Base-by-base conservation (phyloP, 2,888 invertebrate genomes). In the Sminthurinus aureus region DNA sequence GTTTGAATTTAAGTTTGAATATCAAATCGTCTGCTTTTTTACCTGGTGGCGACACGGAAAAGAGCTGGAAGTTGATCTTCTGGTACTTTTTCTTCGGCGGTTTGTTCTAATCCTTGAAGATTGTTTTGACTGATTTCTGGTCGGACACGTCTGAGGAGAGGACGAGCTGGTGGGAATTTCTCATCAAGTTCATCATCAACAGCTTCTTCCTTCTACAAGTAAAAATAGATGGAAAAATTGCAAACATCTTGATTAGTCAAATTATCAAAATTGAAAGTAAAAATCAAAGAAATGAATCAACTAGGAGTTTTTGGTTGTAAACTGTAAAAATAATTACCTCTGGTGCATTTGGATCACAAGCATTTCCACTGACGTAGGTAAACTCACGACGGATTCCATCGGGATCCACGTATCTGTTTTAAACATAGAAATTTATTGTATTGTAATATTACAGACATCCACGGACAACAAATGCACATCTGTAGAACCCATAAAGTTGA, bases 381-480 rank as follows among this genome's bases (percentile, higher is more conserved):
- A 96, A 96, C 90, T 96, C 96, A 87, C 96, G 91, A 89, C 95
- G 95, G 91, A 95, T 95, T 88, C 96, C 96, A 88, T 95, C 95
- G 0, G 96, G 96, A 91, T 96, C 96, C 15, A 96, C 92, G 91
- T 96, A 96, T 64, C 88, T 88, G 75, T 52, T 58, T 18, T 9
- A 18, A 58, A 58, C 58, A 13, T 58, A 13, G 9, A 13, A 18
- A 58, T 6, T 18, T 6, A 58, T 52, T 52, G 58, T 58, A 6
- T 58, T 58, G 2, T 15, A 58, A 18, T 58, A n/a, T n/a, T n/a
- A n/a, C n/a, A n/a, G n/a, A n/a, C n/a, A n/a, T n/a, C n/a, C n/a
- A n/a, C n/a, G n/a, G n/a, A n/a, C n/a, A n/a, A n/a, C n/a, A n/a
- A n/a, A n/a, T n/a, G n/a, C n/a, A n/a, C n/a, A n/a, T n/a, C n/a